These are phyloP conservation scores for Ara ararauna DNA, from an alignment of 2,797 vertebrate species.

Conservation along the genomic window DNA sequence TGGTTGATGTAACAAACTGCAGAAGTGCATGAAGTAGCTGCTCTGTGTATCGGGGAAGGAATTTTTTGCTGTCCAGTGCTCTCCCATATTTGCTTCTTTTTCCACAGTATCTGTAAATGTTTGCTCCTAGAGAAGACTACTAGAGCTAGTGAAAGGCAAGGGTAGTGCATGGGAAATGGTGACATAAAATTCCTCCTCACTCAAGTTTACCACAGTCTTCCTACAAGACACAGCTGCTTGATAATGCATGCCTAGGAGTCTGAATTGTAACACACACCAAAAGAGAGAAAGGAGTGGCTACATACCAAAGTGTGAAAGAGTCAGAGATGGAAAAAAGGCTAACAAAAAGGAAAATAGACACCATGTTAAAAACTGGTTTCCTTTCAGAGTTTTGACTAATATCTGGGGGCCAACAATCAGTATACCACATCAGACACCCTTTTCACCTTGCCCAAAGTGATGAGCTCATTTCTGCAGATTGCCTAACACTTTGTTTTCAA, in stretches of 20 bases:
- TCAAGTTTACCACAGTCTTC: not conserved
- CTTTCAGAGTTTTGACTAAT: constrained; percentile 6
- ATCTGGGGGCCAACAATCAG: not conserved
- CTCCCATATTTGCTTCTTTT: not conserved
- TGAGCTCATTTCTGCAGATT: constrained; percentile 57
- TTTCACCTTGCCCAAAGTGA: constrained; percentile 48
- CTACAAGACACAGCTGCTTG: not conserved
- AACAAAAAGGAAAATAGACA: constrained; percentile 27
- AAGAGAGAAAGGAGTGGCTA: not conserved
- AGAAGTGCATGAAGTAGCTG: not conserved
- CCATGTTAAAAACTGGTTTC: not conserved
- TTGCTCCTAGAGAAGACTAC: not conserved
- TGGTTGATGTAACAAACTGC: not conserved
- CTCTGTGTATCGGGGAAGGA: not conserved
- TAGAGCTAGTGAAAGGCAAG: not conserved
- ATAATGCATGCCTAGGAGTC: not conserved
- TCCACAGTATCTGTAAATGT: not conserved
- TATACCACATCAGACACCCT: constrained; percentile 14
- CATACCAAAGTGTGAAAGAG: not conserved
- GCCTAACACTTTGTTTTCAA: constrained; percentile 3
- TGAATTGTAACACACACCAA: not conserved
- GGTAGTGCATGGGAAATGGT: not conserved
- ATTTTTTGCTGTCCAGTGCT: not conserved
- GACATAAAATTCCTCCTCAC: not conserved
- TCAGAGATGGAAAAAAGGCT: not conserved